phyloP scores from a whole-genome alignment of 2,797 vertebrate species.

The Echeneis naucrates region DNA sequence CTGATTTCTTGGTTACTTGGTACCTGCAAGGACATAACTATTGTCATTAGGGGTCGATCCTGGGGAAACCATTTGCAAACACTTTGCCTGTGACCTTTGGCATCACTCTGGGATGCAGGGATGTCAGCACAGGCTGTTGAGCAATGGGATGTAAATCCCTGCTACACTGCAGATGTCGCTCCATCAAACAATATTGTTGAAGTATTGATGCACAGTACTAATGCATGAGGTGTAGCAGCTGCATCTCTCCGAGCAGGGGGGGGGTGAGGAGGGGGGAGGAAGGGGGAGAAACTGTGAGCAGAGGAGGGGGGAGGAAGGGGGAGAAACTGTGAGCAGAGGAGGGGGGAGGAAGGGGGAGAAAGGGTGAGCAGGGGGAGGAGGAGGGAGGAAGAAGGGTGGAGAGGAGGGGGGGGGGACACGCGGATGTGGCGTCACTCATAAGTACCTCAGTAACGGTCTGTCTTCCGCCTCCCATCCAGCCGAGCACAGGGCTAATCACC shows the following conservation, averaged over 20 bases:
- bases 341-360: too few relatives aligned
- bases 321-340: too few relatives aligned
- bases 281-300: too few relatives aligned
- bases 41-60: too few relatives aligned
- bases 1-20: too few relatives aligned
- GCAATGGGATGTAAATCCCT: background rate
- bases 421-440: constrained; percentile 83
- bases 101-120: too few relatives aligned
- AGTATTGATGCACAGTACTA: background rate
- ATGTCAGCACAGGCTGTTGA: background rate
- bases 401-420: constrained; percentile 15
- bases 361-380: too few relatives aligned
- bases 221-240: background rate
- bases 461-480: constrained; percentile 73
- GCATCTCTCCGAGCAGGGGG: background rate
- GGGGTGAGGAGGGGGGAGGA: too few relatives aligned
- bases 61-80: background rate
- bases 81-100: too few relatives aligned
- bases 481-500: constrained; percentile 61
- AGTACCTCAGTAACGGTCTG: constrained; percentile 70
- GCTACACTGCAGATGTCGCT: too few relatives aligned
- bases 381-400: background rate
- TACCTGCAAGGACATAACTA: background rate
- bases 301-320: too few relatives aligned
- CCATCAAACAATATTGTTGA: background rate